Base-by-base conservation (phyloP, 1,140 invertebrate species). In the Cydia splendana region DNA sequence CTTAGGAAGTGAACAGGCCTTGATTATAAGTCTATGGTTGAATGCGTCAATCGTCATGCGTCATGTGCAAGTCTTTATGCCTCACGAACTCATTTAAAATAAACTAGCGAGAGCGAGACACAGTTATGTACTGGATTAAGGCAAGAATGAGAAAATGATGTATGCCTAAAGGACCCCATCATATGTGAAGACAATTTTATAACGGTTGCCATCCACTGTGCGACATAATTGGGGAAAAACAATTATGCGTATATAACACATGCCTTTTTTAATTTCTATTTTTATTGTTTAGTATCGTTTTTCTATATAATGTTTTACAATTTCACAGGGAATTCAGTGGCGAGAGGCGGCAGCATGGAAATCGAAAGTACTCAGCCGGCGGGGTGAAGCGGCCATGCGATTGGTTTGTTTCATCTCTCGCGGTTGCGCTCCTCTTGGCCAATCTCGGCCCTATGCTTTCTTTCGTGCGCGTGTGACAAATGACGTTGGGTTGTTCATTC, bases 401-500 rank as follows among this genome's bases (percentile, higher is more conserved):
- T 71, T 71, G 67, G 67, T 42, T 71, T 4, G 67, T 51, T 74
- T 13, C 15, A 74, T 74, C 45, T 28, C n/a, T 48, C 20, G 65
- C 65, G 65, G 30, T 67, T 38, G 65, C 67, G 67, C 34, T 71
- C 34, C 67, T 45, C 67, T 53, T 53, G 51, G 51, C 51, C 51
- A 53, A 53, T 53, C 51, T 53, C 48, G 45, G 42, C 48, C 48
- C 7, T 74, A 51, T 24, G 42, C 67, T 77, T 77, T 73, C 48
- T 77, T 77, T 77, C 76, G 65, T 77, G 67, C 76, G 65, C 76
- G 76, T 77, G 76, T 77, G 76, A 77, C 76, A 77, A 77, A 77
- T 77, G 76, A 77, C 76, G 76, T 77, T 53, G 76, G 76, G 76
- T 77, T 73, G 69, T 73, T 62, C 28, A 67, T 77, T 45, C 62